Conservation (phyloP, 2,113 vertebrate genomes). For the Collichthys lucidus region DNA sequence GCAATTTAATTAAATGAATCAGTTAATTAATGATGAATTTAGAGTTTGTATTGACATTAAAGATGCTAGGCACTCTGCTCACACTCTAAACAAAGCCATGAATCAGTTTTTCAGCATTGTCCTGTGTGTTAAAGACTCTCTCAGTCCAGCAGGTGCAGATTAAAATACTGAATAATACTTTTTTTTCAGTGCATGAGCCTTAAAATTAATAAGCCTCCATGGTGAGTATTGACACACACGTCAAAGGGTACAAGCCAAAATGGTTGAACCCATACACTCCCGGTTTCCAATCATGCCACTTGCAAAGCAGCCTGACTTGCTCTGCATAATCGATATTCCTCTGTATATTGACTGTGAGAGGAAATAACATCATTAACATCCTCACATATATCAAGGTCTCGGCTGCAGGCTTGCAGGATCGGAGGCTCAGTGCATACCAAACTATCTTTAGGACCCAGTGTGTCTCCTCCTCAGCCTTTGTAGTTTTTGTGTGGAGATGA, state of each 20-base stretch:
- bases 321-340: conserved; percentile 33
- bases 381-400: neutral
- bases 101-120: neutral
- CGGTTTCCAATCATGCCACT: neutral
- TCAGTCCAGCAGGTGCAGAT: neutral
- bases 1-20: neutral
- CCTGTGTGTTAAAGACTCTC: neutral
- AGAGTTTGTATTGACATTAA: neutral
- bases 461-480: conserved; percentile 71
- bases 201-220: neutral
- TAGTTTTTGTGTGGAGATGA: conserved; percentile 76
- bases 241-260: neutral
- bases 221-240: neutral
- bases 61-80: neutral
- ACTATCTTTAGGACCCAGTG: conserved; percentile 84
- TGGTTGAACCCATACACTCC: neutral
- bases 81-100: neutral
- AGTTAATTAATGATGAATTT: neutral
- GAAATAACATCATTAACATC: conserved; percentile 14
- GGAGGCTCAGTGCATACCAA: conserved; percentile 12
- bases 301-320: neutral
- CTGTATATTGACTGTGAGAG: neutral
- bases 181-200: neutral
- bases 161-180: neutral
- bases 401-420: conserved; percentile 3